These are phyloP conservation scores for Sebastes wilsoni DNA, from an alignment of 2,797 vertebrate genomes.

Conservation along the genomic window DNA sequence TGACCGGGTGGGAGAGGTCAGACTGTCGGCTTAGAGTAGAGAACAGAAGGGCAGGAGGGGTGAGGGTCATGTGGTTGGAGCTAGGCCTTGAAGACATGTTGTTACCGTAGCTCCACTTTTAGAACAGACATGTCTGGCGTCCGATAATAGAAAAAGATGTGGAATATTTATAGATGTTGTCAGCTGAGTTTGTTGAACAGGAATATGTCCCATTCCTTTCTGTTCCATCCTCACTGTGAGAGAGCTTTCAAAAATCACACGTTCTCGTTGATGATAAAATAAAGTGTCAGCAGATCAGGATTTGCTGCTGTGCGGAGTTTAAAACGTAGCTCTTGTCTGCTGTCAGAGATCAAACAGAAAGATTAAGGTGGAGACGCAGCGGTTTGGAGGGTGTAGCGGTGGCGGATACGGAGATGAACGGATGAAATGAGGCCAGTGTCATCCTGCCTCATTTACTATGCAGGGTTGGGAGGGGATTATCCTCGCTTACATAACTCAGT, in stretches of 20 bases:
- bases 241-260: slow-evolving; percentile 42
- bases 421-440: slow-evolving; percentile 71
- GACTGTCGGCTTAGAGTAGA: slow-evolving; percentile 36
- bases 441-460: slow-evolving; percentile 70
- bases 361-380: slow-evolving; percentile 34
- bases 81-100: neutral
- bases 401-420: slow-evolving; percentile 41
- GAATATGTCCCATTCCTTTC: slow-evolving; percentile 6
- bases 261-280: slow-evolving; percentile 14
- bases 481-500: slow-evolving; percentile 76
- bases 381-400: slow-evolving; percentile 20
- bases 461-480: slow-evolving; percentile 78
- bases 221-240: slow-evolving; percentile 13
- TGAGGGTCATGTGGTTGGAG: neutral
- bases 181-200: slow-evolving; percentile 14
- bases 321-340: slow-evolving; percentile 5
- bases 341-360: slow-evolving; percentile 50
- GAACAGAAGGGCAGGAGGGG: neutral
- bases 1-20: slow-evolving; percentile 44
- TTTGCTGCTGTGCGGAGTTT: slow-evolving; percentile 15
- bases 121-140: neutral
- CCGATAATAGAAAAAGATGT: slow-evolving; percentile 3
- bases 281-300: slow-evolving; percentile 23
- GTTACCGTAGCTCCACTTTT: neutral
- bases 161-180: slow-evolving; percentile 27